phyloP scores from a whole-genome alignment of 2,113 vertebrate genomes.

The Acrocephalus kingi region DNA sequence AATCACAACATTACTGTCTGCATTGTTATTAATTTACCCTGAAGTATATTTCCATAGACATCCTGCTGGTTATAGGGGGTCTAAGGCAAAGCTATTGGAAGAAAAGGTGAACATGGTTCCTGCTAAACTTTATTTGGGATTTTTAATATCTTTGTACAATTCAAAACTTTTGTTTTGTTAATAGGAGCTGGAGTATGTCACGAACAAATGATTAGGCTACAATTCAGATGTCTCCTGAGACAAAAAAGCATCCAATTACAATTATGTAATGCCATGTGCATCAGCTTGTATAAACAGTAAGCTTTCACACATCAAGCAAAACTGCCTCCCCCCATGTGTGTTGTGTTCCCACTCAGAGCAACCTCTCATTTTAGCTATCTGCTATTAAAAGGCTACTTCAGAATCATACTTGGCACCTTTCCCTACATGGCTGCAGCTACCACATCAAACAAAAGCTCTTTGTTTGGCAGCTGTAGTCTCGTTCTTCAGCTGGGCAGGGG shows the following conservation, averaged over 20 bases:
- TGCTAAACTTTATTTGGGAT: not conserved
- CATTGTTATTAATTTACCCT: not conserved
- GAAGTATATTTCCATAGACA: not conserved
- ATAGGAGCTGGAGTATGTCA: not conserved
- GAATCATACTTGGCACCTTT: conserved; percentile 8
- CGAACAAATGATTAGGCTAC: not conserved
- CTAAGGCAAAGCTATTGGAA: not conserved
- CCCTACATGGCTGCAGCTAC: not conserved
- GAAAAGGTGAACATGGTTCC: not conserved
- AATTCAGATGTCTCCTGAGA: not conserved
- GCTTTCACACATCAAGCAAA: not conserved
- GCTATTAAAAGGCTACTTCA: conserved; percentile 39
- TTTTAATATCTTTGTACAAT: not conserved
- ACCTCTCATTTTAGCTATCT: conserved; percentile 17
- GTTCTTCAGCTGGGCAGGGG: not conserved
- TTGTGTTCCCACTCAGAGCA: not conserved
- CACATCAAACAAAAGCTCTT: conserved; percentile 18
- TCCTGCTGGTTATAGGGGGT: not conserved
- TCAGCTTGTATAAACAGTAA: not conserved
- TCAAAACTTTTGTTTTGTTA: not conserved
- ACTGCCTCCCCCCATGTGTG: not conserved
- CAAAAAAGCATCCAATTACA: conserved; percentile 1
- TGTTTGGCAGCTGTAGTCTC: conserved; percentile 8
- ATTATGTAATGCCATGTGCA: not conserved
- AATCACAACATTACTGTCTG: not conserved